Conservation (phyloP, 2,888 invertebrate species). For the Athalia cordata region DNA sequence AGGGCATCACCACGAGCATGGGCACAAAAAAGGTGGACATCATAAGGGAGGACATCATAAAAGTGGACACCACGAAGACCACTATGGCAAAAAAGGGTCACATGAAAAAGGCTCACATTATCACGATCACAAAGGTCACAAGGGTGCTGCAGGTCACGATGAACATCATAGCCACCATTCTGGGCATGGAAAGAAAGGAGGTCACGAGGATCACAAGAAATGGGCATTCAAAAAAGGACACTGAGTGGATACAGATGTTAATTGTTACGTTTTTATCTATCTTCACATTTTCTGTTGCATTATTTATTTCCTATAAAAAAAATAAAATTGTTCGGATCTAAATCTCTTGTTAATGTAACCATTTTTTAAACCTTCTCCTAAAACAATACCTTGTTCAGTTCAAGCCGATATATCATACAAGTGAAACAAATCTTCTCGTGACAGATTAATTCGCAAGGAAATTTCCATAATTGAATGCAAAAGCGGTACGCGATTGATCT, state of each 20-base stretch:
- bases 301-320: background rate
- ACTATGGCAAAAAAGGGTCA: constrained; percentile 85
- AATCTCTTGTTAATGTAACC: background rate
- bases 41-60: constrained; percentile 85
- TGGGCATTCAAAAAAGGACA: constrained; percentile 78
- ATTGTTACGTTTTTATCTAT: constrained; percentile 36
- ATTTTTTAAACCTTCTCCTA: too few species aligned
- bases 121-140: constrained; percentile 85
- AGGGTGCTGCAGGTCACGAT: constrained; percentile 84
- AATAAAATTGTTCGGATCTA: constrained; percentile 5
- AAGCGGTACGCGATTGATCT: background rate
- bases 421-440: too few species aligned
- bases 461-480: background rate
- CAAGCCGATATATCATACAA: too few species aligned
- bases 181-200: constrained; percentile 85
- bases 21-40: constrained; percentile 85
- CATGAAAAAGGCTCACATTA: constrained; percentile 86
- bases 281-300: constrained; percentile 15
- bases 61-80: constrained; percentile 83
- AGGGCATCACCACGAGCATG: constrained; percentile 84
- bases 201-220: constrained; percentile 84
- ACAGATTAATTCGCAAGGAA: too few species aligned
- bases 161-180: constrained; percentile 83
- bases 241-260: constrained; percentile 36
- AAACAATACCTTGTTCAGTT: too few species aligned